Evolutionary conservation across 2,113 vertebrate genomes (phyloP).

Genomic region (Oreotrochilus melanogaster): DNA sequence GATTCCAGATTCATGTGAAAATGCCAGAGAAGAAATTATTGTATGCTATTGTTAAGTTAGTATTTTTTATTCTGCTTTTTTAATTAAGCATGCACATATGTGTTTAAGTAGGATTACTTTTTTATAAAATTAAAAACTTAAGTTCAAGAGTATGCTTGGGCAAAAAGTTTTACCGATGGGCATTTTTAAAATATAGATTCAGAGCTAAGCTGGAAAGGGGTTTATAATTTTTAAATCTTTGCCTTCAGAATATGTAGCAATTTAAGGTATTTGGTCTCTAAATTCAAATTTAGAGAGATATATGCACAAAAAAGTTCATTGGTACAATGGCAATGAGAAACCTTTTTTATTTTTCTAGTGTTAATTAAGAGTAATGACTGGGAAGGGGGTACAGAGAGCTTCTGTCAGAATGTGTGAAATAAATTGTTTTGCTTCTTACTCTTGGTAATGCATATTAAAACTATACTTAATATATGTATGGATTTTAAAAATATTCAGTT

Average conservation of each 20-base stretch:
- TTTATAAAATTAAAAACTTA: background rate
- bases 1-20: background rate
- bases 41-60: background rate
- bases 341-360: background rate
- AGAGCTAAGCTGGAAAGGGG: background rate
- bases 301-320: background rate
- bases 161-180: background rate
- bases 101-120: background rate
- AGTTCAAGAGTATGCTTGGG: background rate
- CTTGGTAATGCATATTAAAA: background rate
- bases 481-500: background rate
- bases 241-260: background rate
- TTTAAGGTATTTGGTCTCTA: background rate
- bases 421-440: background rate
- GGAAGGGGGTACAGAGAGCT: background rate
- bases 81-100: background rate
- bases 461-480: background rate
- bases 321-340: background rate
- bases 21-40: background rate
- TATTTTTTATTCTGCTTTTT: background rate
- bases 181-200: background rate
- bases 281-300: background rate
- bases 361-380: background rate
- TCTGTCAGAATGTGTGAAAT: background rate
- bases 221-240: background rate